These are phyloP conservation scores for Sesamia nonagrioides DNA, from an alignment of 1,140 invertebrate species.

Conservation along the genomic window DNA sequence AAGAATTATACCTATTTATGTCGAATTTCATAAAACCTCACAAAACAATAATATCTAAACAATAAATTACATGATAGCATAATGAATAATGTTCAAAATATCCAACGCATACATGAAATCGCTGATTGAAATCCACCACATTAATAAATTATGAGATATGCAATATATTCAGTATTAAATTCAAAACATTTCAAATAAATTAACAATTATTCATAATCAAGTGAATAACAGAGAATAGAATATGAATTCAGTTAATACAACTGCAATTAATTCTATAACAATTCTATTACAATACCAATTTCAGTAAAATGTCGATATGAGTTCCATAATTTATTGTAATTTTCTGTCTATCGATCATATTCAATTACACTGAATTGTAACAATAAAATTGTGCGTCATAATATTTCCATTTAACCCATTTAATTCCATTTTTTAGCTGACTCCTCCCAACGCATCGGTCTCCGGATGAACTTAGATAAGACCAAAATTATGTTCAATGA, in stretches of 20 bases:
- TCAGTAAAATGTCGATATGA: neutral
- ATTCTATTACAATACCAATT: constrained; percentile 10
- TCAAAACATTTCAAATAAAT: neutral
- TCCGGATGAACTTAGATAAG: too few relatives aligned
- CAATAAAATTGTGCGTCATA: neutral
- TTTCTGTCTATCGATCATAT: neutral
- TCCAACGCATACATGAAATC: neutral
- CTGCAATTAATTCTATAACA: neutral
- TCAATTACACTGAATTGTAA: neutral
- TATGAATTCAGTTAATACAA: neutral
- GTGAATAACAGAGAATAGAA: neutral
- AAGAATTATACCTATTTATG: neutral
- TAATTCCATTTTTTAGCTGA: too few relatives aligned
- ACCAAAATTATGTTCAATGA: too few relatives aligned
- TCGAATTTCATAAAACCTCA: neutral
- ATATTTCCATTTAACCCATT: too few relatives aligned
- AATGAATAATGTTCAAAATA: neutral
- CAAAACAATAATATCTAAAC: neutral
- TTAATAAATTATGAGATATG: neutral
- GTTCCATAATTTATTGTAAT: neutral
- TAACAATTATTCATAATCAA: neutral
- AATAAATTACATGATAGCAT: neutral
- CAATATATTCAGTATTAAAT: neutral
- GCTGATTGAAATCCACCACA: neutral
- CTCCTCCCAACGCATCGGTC: too few relatives aligned